Evolutionary conservation across 2,113 vertebrate genomes (phyloP).

Genomic region (Galbula dea): DNA sequence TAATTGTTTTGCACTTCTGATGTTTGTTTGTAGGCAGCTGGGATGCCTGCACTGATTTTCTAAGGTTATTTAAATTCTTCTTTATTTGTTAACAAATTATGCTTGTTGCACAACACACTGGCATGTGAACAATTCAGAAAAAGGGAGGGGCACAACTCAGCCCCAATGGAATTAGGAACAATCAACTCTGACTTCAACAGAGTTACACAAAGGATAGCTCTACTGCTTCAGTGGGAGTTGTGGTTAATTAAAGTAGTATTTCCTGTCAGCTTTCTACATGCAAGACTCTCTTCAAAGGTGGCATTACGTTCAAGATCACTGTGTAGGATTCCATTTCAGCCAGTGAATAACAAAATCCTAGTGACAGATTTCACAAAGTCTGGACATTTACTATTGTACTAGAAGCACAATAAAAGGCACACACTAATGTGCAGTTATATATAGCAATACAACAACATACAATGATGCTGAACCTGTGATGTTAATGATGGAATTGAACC

Average conservation of each 20-base stretch:
- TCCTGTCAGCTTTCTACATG: neutral
- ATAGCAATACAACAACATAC: accelerated
- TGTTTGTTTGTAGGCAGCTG: constrained; percentile 6
- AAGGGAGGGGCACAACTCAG: neutral
- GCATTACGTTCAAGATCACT: neutral
- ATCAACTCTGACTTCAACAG: neutral
- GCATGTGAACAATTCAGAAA: constrained; percentile 35
- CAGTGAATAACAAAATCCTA: neutral
- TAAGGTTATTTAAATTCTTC: constrained; percentile 23
- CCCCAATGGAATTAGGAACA: neutral
- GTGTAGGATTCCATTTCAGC: neutral
- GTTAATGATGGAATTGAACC: neutral
- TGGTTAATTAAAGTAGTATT: neutral
- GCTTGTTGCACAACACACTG: constrained; percentile 35
- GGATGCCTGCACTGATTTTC: neutral
- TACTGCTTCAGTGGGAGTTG: neutral
- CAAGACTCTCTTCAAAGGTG: neutral
- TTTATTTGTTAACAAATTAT: constrained; percentile 35
- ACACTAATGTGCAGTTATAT: neutral
- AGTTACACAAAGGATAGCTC: neutral
- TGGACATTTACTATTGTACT: no score
- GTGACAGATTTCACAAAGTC: neutral
- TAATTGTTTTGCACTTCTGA: neutral
- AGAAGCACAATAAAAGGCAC: neutral
- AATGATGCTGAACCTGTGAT: neutral